A percentile compares a stretch with the other conserved stretches of the same genome.
Conservation (phyloP, 2,888 invertebrate genomes). For the Drosophila koepferae region DNA sequence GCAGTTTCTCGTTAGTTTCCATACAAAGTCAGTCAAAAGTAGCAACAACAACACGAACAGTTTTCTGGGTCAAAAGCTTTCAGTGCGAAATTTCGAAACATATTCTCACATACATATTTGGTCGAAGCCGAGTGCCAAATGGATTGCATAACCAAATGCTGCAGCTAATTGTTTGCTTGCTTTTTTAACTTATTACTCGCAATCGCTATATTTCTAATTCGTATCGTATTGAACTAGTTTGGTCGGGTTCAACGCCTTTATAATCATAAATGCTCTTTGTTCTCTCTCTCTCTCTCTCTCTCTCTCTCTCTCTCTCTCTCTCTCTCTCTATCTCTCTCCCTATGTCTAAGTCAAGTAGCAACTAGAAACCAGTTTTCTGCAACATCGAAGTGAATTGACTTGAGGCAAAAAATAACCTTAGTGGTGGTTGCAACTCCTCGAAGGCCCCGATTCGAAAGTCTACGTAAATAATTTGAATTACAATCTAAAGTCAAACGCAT, state of each 20-base stretch:
- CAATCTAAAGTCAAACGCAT: constrained; percentile 24
- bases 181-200: not conserved
- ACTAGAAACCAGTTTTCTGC: constrained; percentile 68
- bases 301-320: not conserved
- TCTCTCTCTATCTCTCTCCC: constrained; percentile 4
- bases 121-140: constrained; percentile 32
- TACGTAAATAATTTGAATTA: not conserved
- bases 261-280: constrained; percentile 13
- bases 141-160: constrained; percentile 56
- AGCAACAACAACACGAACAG: constrained; percentile 42
- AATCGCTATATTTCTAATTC: constrained; percentile 8
- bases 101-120: constrained; percentile 69
- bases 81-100: constrained; percentile 49
- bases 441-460: constrained; percentile 13
- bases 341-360: constrained; percentile 5
- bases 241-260: constrained; percentile 41
- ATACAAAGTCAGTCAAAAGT: constrained; percentile 33
- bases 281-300: constrained; percentile 6
- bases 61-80: constrained; percentile 37
- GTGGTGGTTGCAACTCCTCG: not conserved
- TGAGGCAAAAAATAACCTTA: constrained; percentile 9
- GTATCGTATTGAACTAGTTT: constrained; percentile 54
- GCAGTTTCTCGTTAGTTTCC: constrained; percentile 52
- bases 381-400: constrained; percentile 70
- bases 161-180: constrained; percentile 11